These are phyloP conservation scores for Ephestia elutella DNA, from an alignment of 1,140 invertebrate genomes.

Conservation along the genomic window DNA sequence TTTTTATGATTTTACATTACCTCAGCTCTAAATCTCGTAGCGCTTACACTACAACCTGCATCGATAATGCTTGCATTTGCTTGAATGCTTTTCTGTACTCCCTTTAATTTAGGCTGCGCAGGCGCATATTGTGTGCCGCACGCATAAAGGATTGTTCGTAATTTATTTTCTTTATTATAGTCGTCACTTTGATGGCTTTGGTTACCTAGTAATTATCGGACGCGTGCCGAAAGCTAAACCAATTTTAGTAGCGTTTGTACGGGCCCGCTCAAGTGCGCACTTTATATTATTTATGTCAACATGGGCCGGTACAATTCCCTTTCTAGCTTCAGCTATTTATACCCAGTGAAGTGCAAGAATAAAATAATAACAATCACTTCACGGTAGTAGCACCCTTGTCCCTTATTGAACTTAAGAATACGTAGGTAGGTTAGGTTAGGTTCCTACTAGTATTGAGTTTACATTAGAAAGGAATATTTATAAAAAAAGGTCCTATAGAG, in stretches of 20 bases:
- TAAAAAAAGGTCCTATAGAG: too few species aligned
- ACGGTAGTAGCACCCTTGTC: too few species aligned
- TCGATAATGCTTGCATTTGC: not conserved
- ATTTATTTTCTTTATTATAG: conserved; percentile 65
- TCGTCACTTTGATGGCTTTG: conserved; percentile 50
- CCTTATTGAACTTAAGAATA: too few species aligned
- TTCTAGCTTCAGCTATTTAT: conserved; percentile 33
- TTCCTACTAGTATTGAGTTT: too few species aligned
- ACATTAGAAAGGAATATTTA: too few species aligned
- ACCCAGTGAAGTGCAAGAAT: conserved; percentile 5
- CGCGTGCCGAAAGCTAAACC: conserved; percentile 55
- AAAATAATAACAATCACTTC: not conserved
- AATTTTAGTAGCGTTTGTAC: conserved; percentile 37
- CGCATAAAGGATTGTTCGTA: conserved; percentile 46
- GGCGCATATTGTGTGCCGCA: not conserved
- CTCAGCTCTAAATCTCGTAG: too few species aligned
- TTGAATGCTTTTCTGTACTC: not conserved
- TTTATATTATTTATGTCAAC: conserved; percentile 61
- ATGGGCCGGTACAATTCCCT: conserved; percentile 28
- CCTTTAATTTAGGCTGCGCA: not conserved
- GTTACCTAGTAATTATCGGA: conserved; percentile 58
- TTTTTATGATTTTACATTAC: too few species aligned
- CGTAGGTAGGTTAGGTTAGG: too few species aligned
- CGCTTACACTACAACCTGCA: too few species aligned
- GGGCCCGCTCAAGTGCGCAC: conserved; percentile 45